A percentile compares a stretch with the other conserved stretches of the same genome.
Conservation (phyloP, 2,888 invertebrate species). For the Agonum fuliginosum region DNA sequence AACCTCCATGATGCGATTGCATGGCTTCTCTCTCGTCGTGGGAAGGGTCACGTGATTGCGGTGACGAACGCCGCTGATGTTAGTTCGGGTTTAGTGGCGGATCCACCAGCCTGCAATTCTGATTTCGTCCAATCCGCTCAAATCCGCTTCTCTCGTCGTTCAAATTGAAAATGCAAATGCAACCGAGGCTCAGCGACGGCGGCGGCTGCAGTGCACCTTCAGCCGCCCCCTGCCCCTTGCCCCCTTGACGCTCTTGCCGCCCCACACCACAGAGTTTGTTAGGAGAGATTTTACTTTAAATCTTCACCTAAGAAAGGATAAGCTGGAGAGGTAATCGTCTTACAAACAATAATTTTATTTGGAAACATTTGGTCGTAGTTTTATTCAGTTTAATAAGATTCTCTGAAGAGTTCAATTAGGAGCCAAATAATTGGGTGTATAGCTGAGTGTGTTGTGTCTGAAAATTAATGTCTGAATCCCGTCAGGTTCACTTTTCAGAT, state of each 20-base stretch:
- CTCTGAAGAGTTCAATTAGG: too few relatives aligned
- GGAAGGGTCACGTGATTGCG: conserved; percentile 16
- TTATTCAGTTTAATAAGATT: too few relatives aligned
- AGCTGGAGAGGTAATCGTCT: neutral
- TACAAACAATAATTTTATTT: too few relatives aligned
- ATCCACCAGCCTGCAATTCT: conserved; percentile 47
- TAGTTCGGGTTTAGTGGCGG: conserved; percentile 44
- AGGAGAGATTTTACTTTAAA: conserved; percentile 14
- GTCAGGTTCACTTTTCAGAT: too few relatives aligned
- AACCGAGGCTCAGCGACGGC: neutral
- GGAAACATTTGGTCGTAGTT: too few relatives aligned
- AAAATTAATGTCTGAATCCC: too few relatives aligned
- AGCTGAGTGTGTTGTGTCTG: too few relatives aligned
- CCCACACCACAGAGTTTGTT: conserved; percentile 6
- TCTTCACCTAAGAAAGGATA: neutral
- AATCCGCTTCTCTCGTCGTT: conserved; percentile 53
- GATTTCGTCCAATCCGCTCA: conserved; percentile 53
- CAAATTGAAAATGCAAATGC: conserved; percentile 57
- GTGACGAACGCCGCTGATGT: conserved; percentile 45
- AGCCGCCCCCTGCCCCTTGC: neutral
- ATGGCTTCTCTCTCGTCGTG: too few relatives aligned
- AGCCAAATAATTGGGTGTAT: too few relatives aligned
- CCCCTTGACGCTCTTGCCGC: neutral
- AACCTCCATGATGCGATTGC: too few relatives aligned
- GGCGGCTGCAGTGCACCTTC: neutral